These are phyloP conservation scores for Heliocidaris erythrogramma DNA, from an alignment of 35 echinoderm and acorn worm species.

Conservation along the genomic window DNA sequence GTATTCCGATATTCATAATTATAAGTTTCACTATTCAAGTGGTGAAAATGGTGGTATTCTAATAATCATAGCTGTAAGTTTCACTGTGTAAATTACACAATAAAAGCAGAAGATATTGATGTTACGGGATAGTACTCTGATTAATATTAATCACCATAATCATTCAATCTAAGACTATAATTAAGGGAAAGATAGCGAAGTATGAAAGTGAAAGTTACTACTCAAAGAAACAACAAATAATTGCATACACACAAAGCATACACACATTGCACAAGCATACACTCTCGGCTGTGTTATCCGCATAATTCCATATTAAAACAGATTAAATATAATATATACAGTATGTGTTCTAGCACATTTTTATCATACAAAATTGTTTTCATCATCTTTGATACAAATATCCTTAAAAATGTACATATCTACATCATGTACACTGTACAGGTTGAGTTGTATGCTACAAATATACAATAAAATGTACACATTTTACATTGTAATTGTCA, in stretches of 20 bases:
- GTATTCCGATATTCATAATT: no score
- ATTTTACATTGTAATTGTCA: not conserved
- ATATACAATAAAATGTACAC: not conserved
- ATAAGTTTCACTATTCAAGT: no score
- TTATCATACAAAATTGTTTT: not conserved
- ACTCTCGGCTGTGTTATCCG: not conserved
- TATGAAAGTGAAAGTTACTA: not conserved
- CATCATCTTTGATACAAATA: not conserved
- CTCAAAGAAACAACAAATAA: not conserved
- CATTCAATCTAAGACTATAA: not conserved
- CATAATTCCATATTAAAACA: not conserved
- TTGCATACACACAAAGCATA: not conserved
- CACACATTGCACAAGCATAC: not conserved
- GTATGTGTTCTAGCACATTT: not conserved
- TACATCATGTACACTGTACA: not conserved
- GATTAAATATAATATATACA: not conserved
- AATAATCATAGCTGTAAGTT: no score
- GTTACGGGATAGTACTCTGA: not conserved
- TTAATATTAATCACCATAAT: not conserved
- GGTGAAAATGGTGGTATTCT: no score
- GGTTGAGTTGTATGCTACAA: not conserved
- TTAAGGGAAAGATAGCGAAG: not conserved
- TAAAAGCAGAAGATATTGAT: no score
- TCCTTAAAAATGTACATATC: not conserved
- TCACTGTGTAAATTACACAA: no score